A percentile compares a stretch with the other conserved stretches of the same genome.
Conservation (phyloP, 2,113 vertebrate genomes). For the Pteropus alecto region DNA sequence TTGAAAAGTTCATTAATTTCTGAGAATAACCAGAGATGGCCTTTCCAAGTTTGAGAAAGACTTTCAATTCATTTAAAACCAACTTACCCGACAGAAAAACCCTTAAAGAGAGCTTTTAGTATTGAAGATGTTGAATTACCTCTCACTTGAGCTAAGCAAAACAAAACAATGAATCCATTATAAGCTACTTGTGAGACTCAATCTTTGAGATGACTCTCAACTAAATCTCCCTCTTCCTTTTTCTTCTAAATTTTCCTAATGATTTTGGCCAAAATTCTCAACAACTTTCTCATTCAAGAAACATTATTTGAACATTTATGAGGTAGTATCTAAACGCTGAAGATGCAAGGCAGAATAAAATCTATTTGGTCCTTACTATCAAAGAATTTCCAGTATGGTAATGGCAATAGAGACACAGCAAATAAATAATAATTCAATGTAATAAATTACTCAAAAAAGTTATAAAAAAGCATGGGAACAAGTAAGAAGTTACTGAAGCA, state of each 20-base stretch:
- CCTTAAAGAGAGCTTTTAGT: slow-evolving; percentile 55
- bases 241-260: slow-evolving; percentile 17
- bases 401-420: background rate
- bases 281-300: slow-evolving; percentile 15
- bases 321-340: background rate
- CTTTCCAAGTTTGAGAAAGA: slow-evolving; percentile 45
- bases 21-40: background rate
- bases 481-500: background rate
- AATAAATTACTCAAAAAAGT: background rate
- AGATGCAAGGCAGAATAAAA: background rate
- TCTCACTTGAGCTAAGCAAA: slow-evolving; percentile 65
- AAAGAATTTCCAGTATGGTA: background rate
- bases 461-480: background rate
- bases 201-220: slow-evolving; percentile 12
- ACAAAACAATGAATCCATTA: slow-evolving; percentile 52
- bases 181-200: slow-evolving; percentile 18
- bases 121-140: slow-evolving; percentile 44
- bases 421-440: background rate
- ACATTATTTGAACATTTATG: background rate
- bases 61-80: slow-evolving; percentile 50
- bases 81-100: slow-evolving; percentile 53
- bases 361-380: background rate
- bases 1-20: slow-evolving; percentile 23
- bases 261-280: background rate
- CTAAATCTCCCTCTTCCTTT: background rate